These are phyloP conservation scores for Caenorhabditis elegans DNA, from an alignment of 1,140 invertebrate genomes.

Conservation along the genomic window DNA sequence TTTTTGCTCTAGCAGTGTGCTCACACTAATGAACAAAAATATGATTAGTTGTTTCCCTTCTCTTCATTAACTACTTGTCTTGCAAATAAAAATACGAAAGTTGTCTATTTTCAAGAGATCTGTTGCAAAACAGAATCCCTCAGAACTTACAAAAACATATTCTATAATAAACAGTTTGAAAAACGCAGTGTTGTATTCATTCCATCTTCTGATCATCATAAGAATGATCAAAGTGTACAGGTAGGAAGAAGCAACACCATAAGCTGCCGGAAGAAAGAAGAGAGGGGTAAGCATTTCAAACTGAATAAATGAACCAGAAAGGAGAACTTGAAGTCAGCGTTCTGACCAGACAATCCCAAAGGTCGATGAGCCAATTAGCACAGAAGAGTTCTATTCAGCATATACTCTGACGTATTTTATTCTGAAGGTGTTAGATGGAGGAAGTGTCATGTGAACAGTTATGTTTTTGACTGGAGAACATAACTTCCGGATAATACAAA, in stretches of 20 bases:
- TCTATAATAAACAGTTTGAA: not conserved
- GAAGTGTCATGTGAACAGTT: no score
- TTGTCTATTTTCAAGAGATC: no score
- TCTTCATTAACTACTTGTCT: no score
- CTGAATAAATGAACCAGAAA: not conserved
- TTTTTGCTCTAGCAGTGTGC: no score
- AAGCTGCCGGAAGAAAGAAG: not conserved
- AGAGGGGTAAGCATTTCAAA: not conserved
- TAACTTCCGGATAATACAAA: no score
- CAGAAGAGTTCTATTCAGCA: not conserved
- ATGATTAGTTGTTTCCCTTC: no score
- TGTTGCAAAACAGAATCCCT: no score
- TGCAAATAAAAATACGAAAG: no score
- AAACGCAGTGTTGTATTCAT: not conserved
- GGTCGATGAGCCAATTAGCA: not conserved
- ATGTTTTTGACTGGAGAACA: no score
- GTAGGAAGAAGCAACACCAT: not conserved
- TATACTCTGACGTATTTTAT: not conserved
- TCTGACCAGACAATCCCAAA: conserved; percentile 15
- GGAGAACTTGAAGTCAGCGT: not conserved
- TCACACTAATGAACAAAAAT: no score
- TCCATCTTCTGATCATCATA: not conserved
- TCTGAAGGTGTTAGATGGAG: no score
- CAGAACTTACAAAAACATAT: not conserved
- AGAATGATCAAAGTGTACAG: not conserved